Evolutionary conservation across 1,140 invertebrate genomes (phyloP), one percentile per base, ranked within the genome.

Genomic region (Colletes latitarsis): DNA sequence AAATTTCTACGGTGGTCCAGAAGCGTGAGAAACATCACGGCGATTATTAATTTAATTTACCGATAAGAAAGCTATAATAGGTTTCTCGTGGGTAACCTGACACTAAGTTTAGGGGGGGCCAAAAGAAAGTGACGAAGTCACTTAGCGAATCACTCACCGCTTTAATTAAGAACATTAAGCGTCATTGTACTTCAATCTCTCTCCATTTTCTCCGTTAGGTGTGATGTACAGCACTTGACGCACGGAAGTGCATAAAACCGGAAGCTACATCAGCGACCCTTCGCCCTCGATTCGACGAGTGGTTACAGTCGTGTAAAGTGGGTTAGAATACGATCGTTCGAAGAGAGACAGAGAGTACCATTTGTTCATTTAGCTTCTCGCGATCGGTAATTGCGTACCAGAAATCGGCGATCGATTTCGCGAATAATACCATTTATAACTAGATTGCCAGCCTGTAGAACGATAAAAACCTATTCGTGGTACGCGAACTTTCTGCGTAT

Each of bases 211-310:
- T 46, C 63, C 46, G 58, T 15, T 78, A 82, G 68, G 81, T 72
- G 81, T 64, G 75, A 82, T 78, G 60, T 72, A 67, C 66, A 68
- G 49, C 62, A 78, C 75, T 82, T 82, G 67, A 82, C 53, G 62
- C 76, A 57, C 58, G 80, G 75, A 82, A 82, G 73, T 55, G 72
- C 68, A 73, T 64, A 73, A 84, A 81, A 60, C 81, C 81, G 85
- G 85, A 87, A 86, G 80, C 76, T 84, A 75, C 70, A 77, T 68
- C 72, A 76, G 76, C 73, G 82, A 84, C 80, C 80, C 83, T 85
- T 85, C 71, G 75, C 46, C 74, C 85, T 74, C 81, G 81, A 87
- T 85, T 84, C 83, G 73, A 81, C 79, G 75, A 84, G 73, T 78
- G 73, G 75, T 75, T 80, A 72, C 69, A 72, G 64, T 52, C 74